Conservation (phyloP, 2,797 vertebrate genomes). For the Poecilia picta region DNA sequence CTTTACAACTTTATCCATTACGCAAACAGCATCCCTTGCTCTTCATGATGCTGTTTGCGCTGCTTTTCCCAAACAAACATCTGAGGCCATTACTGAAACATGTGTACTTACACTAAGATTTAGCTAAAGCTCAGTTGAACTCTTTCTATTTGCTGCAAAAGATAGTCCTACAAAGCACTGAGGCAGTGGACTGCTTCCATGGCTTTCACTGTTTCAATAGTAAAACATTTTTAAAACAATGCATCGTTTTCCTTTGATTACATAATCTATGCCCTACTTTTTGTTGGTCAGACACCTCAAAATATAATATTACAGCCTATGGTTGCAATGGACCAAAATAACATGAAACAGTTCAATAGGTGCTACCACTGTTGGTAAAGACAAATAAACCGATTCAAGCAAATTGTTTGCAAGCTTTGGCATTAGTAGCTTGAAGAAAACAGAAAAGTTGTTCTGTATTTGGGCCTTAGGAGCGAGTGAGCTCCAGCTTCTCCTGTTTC, state of each 20-base stretch:
- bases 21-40: too few species aligned
- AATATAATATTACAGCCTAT: background rate
- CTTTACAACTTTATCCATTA: background rate
- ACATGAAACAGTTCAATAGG: background rate
- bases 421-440: constrained; percentile 41
- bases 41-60: background rate
- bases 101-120: background rate
- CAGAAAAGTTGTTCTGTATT: constrained; percentile 34
- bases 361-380: constrained; percentile 18
- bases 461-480: constrained; percentile 14
- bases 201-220: background rate
- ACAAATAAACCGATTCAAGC: constrained; percentile 45
- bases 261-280: background rate
- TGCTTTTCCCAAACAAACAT: background rate
- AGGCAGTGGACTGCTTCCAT: background rate
- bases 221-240: background rate
- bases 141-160: background rate
- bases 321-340: background rate
- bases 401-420: constrained; percentile 58
- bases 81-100: background rate
- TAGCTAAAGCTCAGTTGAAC: background rate
- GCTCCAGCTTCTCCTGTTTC: constrained; percentile 27
- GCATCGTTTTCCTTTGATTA: background rate
- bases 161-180: background rate
- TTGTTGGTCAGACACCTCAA: background rate